Conservation (phyloP, 1,140 invertebrate species). For the Carcinoscorpius rotundicauda region DNA sequence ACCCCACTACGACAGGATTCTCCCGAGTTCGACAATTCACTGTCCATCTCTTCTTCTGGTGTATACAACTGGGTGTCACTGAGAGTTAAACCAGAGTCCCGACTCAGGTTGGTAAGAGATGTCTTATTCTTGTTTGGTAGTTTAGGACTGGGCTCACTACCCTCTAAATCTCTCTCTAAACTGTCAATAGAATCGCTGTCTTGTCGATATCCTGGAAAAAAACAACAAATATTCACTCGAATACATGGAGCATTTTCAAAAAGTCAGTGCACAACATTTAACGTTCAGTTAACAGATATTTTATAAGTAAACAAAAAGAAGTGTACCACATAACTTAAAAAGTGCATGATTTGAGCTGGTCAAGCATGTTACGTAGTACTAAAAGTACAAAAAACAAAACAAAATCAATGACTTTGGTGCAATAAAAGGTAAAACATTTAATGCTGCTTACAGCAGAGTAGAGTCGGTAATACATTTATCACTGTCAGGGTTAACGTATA, state of each 20-base stretch:
- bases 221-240: conserved; percentile 17
- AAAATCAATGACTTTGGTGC: too few species aligned
- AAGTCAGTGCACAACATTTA: not conserved
- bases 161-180: conserved; percentile 45
- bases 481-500: too few species aligned
- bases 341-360: conserved; percentile 12
- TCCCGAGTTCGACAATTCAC: conserved; percentile 21
- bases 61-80: conserved; percentile 64
- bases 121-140: conserved; percentile 64
- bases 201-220: conserved; percentile 44
- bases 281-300: not conserved
- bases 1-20: conserved; percentile 24
- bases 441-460: too few species aligned
- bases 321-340: not conserved
- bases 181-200: conserved; percentile 61
- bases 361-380: conserved; percentile 12
- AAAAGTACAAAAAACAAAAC: not conserved
- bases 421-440: too few species aligned
- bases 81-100: conserved; percentile 72
- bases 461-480: too few species aligned
- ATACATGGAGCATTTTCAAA: not conserved
- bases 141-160: conserved; percentile 42
- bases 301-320: not conserved
- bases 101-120: conserved; percentile 53
- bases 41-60: conserved; percentile 57